Conservation (phyloP, 2,113 vertebrate genomes). For the Struthidea cinerea region DNA sequence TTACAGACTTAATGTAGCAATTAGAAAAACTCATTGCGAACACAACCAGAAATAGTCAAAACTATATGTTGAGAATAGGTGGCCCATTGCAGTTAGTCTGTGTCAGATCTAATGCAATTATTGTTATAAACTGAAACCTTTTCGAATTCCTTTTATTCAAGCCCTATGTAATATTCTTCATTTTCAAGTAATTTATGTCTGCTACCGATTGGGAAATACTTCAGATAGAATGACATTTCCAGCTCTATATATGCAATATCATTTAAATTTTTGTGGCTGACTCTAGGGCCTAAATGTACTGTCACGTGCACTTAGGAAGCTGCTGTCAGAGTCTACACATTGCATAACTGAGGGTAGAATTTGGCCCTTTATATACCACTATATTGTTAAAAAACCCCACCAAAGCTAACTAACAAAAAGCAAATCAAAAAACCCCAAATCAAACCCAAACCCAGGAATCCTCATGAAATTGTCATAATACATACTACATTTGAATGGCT, state of each 20-base stretch:
- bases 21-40: background rate
- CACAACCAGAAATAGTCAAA: background rate
- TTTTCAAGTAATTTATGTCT: background rate
- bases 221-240: background rate
- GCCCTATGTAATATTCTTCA: background rate
- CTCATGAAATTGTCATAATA: background rate
- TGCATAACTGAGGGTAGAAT: background rate
- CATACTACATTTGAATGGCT: background rate
- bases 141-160: background rate
- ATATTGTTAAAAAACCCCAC: fast-evolving
- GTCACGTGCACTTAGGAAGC: background rate
- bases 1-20: background rate
- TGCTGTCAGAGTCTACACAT: background rate
- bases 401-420: background rate
- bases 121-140: background rate
- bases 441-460: background rate
- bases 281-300: background rate
- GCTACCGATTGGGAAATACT: background rate
- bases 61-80: background rate
- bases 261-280: background rate
- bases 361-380: background rate
- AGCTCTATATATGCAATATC: background rate
- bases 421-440: background rate
- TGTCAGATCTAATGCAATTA: background rate
- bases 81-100: background rate